These are phyloP conservation scores for Naso thynnoides DNA, from an alignment of 2,797 vertebrate genomes.

Conservation along the genomic window DNA sequence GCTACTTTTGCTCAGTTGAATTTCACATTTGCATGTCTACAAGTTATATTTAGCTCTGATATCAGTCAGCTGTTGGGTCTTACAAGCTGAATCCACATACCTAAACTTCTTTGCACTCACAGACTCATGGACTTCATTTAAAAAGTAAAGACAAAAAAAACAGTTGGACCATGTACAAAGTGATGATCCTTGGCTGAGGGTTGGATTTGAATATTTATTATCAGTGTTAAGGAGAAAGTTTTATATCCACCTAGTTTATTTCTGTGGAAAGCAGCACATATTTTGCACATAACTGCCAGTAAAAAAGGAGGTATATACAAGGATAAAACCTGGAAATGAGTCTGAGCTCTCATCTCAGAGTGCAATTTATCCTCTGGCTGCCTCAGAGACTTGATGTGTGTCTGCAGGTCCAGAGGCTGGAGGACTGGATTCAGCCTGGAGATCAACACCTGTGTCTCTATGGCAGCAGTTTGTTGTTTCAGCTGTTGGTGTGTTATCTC, in stretches of 20 bases:
- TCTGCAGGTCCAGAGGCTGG: not conserved
- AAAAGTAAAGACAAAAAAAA: no score
- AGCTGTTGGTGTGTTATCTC: not conserved
- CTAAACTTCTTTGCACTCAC: not conserved
- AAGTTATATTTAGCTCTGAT: not conserved
- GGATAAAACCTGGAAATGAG: not conserved
- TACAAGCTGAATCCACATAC: slow-evolving; percentile 5
- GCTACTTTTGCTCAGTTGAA: not conserved
- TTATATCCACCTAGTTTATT: no score
- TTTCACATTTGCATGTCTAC: not conserved
- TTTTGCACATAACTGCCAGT: not conserved
- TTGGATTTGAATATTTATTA: no score
- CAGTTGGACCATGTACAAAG: no score
- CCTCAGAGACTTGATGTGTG: no score
- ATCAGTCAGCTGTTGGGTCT: not conserved
- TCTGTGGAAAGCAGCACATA: not conserved
- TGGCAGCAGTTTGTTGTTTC: slow-evolving; percentile 1
- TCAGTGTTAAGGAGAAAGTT: not conserved
- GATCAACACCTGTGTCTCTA: slow-evolving; percentile 4
- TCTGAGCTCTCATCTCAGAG: not conserved
- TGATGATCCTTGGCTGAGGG: no score
- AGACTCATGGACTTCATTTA: no score
- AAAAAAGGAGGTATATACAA: no score
- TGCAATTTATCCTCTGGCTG: no score
- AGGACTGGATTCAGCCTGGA: slow-evolving; percentile 19